phyloP scores from a whole-genome alignment of 2,113 vertebrate genomes.

The Tichodroma muraria region DNA sequence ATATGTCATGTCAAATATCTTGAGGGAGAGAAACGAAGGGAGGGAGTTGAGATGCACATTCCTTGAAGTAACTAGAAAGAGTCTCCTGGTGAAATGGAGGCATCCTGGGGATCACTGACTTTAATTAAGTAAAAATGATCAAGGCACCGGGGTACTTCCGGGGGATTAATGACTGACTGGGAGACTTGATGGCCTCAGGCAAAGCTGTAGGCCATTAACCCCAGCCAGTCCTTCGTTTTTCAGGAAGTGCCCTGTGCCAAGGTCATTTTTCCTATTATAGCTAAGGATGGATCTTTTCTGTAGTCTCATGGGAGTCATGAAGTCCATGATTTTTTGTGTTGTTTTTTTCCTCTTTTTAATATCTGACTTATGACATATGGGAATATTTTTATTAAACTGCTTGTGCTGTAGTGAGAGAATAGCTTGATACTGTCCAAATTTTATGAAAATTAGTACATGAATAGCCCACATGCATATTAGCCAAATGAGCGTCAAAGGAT shows the following conservation, averaged over 20 bases:
- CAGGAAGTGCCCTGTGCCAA: conserved; percentile 45
- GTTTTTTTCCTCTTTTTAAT: conserved; percentile 6
- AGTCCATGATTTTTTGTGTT: conserved; percentile 24
- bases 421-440: background rate
- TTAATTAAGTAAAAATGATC: conserved; percentile 62
- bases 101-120: conserved; percentile 54
- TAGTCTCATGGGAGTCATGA: background rate
- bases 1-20: conserved; percentile 53
- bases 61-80: conserved; percentile 58
- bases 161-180: conserved; percentile 51
- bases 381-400: conserved; percentile 21
- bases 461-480: background rate
- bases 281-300: conserved; percentile 21
- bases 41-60: conserved; percentile 30
- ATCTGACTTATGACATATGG: background rate
- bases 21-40: conserved; percentile 13
- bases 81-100: conserved; percentile 42
- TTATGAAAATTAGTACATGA: background rate
- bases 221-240: conserved; percentile 30
- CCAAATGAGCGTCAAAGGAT: conserved; percentile 13
- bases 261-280: conserved; percentile 39
- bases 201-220: conserved; percentile 63
- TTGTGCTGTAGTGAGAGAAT: background rate
- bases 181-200: conserved; percentile 46
- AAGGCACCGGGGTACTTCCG: conserved; percentile 43